These are phyloP conservation scores for Squalus acanthias DNA, from an alignment of 2,797 vertebrate genomes.

Conservation along the genomic window DNA sequence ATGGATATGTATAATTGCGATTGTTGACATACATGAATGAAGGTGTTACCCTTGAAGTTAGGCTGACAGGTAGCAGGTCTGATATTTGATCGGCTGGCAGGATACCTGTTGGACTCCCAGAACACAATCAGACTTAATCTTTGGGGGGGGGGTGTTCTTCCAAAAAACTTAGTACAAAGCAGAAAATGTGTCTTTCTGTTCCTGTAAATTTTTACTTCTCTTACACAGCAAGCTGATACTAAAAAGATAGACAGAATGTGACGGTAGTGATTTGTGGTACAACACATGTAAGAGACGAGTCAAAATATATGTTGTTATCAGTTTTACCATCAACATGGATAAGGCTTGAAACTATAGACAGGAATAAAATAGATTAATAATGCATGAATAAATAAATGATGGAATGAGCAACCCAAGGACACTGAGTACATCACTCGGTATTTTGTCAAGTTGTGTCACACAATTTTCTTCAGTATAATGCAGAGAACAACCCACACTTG, in stretches of 20 bases:
- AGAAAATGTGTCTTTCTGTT: neutral
- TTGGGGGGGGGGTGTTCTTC: neutral
- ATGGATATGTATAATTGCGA: too few relatives aligned
- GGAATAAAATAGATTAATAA: neutral
- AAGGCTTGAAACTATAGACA: neutral
- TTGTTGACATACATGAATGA: too few relatives aligned
- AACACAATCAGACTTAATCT: neutral
- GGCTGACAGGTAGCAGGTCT: too few relatives aligned
- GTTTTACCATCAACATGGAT: neutral
- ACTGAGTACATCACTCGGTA: neutral
- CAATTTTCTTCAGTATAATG: neutral
- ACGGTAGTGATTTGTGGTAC: neutral
- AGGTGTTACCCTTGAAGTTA: too few relatives aligned
- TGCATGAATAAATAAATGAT: neutral
- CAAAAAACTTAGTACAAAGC: neutral
- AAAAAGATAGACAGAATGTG: neutral
- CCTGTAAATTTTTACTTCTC: neutral
- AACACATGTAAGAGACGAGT: neutral
- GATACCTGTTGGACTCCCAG: neutral
- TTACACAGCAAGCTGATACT: neutral
- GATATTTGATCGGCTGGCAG: too few relatives aligned
- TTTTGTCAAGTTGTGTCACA: neutral
- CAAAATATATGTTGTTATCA: neutral
- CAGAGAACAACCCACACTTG: neutral
- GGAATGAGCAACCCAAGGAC: neutral